These are phyloP conservation scores for human (Homo sapiens) DNA, from an alignment of 2,113 vertebrate genomes.

Conservation along the genomic window DNA sequence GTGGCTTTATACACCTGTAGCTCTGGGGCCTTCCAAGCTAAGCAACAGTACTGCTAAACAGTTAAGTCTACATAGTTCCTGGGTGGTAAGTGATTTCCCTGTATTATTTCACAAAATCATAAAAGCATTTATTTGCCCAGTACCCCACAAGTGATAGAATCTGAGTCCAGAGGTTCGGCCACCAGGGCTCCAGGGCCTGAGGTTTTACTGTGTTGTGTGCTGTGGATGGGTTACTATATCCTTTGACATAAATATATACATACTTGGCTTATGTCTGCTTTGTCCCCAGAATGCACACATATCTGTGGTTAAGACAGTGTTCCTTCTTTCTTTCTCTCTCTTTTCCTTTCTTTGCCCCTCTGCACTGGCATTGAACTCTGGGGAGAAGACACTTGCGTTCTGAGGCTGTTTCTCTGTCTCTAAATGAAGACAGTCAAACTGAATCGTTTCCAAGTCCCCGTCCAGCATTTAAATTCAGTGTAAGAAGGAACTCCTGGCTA, in stretches of 20 bases:
- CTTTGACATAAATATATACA: not conserved
- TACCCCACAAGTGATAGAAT: not conserved
- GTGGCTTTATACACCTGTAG: rapidly evolving
- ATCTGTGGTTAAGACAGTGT: not conserved
- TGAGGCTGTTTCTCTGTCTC: not conserved
- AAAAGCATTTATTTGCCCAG: rapidly evolving
- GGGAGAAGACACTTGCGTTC: not conserved
- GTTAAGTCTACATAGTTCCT: rapidly evolving
- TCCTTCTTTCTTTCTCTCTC: not conserved
- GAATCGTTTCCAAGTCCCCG: not conserved
- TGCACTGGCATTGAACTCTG: not conserved
- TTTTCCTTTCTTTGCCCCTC: not conserved
- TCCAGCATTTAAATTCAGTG: not conserved
- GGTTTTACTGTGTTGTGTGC: not conserved
- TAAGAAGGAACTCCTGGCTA: not conserved
- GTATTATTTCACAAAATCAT: rapidly evolving
- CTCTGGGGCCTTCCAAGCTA: not conserved
- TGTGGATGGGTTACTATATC: rapidly evolving
- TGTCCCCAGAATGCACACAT: not conserved
- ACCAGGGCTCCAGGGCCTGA: not conserved
- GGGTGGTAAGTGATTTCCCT: not conserved
- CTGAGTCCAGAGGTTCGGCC: not conserved
- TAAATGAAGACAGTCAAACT: not conserved
- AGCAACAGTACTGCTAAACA: rapidly evolving
- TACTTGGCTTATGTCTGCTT: not conserved